phyloP scores from a whole-genome alignment of 1,140 invertebrate genomes.

The Pentalonia nigronervosa region DNA sequence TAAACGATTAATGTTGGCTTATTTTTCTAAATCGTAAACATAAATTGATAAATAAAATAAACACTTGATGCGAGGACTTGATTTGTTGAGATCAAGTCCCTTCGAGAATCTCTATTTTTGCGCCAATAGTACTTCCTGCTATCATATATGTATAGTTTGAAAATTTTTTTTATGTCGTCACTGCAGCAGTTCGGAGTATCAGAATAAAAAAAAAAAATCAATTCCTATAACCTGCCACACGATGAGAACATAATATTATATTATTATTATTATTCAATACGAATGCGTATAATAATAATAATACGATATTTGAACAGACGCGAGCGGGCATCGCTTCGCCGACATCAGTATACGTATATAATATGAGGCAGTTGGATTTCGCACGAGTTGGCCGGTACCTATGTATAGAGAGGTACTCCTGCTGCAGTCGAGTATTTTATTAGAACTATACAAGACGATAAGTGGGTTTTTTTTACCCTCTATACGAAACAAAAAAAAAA shows the following conservation, averaged over 20 bases:
- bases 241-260: background rate
- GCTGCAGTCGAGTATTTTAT: slow-evolving; percentile 41
- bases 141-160: background rate
- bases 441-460: background rate
- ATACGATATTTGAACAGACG: background rate
- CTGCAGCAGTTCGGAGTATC: background rate
- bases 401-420: background rate
- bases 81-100: too few relatives aligned
- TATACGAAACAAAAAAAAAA: background rate
- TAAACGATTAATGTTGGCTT: too few relatives aligned
- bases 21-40: too few relatives aligned
- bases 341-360: background rate
- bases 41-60: too few relatives aligned
- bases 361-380: background rate
- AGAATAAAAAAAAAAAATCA: background rate
- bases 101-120: background rate
- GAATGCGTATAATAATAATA: background rate
- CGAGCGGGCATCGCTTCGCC: background rate
- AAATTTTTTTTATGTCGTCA: background rate
- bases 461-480: slow-evolving; percentile 2
- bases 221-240: background rate
- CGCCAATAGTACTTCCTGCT: background rate
- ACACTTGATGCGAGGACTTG: too few relatives aligned
- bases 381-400: too few relatives aligned
- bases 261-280: background rate